These are phyloP conservation scores for Muraenolepis orangiensis DNA, from an alignment of 2,797 vertebrate genomes.

Conservation along the genomic window DNA sequence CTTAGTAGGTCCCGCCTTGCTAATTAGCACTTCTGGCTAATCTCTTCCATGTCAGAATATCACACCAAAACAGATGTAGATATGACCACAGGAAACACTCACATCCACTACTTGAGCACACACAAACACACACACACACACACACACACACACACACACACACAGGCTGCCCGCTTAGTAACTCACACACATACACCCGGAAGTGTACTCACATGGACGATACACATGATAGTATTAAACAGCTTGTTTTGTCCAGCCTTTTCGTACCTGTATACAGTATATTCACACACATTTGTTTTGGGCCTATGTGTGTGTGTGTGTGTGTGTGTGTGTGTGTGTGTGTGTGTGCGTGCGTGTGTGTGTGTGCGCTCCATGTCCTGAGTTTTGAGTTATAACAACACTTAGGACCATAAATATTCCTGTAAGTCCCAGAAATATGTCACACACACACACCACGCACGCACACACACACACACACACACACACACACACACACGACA, in stretches of 20 bases:
- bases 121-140: neutral
- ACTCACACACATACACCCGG: neutral
- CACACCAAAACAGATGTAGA: neutral
- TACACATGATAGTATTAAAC: neutral
- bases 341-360: too few species aligned
- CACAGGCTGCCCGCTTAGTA: neutral
- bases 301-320: neutral
- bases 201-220: neutral
- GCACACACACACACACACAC: too few species aligned
- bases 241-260: neutral
- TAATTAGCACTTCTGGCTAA: constrained; percentile 13
- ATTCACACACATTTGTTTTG: neutral
- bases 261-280: neutral
- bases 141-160: neutral
- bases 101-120: neutral
- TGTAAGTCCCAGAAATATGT: neutral
- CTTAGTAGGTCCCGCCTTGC: neutral
- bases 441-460: too few species aligned
- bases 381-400: neutral
- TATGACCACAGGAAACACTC: too few species aligned
- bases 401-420: neutral
- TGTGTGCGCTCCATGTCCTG: neutral
- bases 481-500: too few species aligned
- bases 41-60: neutral
- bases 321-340: too few species aligned